Percentiles rank a stretch among this genome's conserved stretches.
phyloP scores from a whole-genome alignment of 2,113 vertebrate genomes.

The Semnornis frantzii region DNA sequence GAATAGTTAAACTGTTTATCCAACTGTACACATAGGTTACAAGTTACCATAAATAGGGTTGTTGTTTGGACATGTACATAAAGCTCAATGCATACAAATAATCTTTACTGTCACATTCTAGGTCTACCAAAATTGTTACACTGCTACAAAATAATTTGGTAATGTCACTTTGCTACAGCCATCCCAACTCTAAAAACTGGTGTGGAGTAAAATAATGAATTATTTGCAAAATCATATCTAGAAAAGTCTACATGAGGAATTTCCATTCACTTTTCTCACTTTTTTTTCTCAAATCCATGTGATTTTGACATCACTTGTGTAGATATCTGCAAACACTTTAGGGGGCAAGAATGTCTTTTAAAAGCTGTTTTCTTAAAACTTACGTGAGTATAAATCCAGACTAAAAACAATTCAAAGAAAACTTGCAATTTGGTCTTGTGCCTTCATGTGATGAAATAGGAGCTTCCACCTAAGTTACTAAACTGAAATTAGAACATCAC shows the following conservation, averaged over 20 bases:
- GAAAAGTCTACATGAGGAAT: neutral
- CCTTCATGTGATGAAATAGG: neutral
- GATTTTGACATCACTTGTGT: neutral
- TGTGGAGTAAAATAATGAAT: neutral
- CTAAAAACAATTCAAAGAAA: neutral
- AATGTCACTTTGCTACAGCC: neutral
- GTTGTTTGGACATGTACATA: conserved; percentile 13
- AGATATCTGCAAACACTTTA: neutral
- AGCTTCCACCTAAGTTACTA: neutral
- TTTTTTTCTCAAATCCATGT: neutral
- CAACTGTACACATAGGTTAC: conserved; percentile 55
- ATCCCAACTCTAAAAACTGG: neutral
- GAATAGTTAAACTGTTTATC: conserved; percentile 70
- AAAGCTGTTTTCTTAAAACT: neutral
- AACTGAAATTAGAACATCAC: neutral
- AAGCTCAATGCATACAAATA: conserved; percentile 19
- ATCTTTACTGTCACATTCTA: conserved; percentile 2
- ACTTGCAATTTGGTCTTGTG: neutral
- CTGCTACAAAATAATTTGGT: neutral
- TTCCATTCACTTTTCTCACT: neutral
- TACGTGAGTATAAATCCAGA: neutral
- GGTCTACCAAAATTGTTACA: neutral
- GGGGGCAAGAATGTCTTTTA: neutral
- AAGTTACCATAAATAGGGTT: conserved; percentile 33
- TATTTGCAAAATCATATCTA: neutral